Evolutionary conservation across 2,797 vertebrate genomes (phyloP).

Genomic region (Tenualosa thibaudeaui): DNA sequence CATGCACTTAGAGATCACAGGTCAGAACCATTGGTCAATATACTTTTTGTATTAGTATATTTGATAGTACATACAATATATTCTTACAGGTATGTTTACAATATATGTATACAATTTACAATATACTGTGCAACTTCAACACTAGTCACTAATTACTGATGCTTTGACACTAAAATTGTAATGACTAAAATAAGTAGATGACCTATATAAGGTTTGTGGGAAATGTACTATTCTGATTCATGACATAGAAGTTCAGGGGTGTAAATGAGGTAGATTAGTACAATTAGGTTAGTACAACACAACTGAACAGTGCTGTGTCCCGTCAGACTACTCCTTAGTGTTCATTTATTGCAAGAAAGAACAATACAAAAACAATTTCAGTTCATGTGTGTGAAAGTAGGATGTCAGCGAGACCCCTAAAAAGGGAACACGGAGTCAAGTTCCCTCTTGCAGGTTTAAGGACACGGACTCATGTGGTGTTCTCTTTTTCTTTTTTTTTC

Average conservation of each 20-base stretch:
- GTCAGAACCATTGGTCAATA: constrained; percentile 63
- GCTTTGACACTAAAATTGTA: too few relatives aligned
- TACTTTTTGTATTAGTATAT: too few relatives aligned
- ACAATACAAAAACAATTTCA: constrained; percentile 15
- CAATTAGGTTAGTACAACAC: not conserved
- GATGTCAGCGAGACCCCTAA: not conserved
- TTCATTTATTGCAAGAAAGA: not conserved
- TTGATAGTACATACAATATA: too few relatives aligned
- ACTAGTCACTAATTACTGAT: not conserved
- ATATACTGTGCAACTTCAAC: not conserved
- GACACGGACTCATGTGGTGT: not conserved
- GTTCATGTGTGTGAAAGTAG: not conserved
- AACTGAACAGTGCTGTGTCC: not conserved
- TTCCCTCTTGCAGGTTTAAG: not conserved
- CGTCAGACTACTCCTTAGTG: not conserved
- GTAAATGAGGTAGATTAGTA: not conserved
- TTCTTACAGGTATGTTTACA: too few relatives aligned
- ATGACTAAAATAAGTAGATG: too few relatives aligned
- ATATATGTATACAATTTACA: too few relatives aligned
- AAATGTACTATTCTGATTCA: not conserved
- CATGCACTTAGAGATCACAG: constrained; percentile 98
- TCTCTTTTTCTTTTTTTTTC: not conserved
- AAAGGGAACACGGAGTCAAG: not conserved
- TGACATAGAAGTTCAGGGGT: not conserved
- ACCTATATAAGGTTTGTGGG: not conserved